Percentiles rank a stretch among this genome's conserved stretches.
phyloP scores from a whole-genome alignment of 2,888 invertebrate genomes.

The Eubasilissa splendida region DNA sequence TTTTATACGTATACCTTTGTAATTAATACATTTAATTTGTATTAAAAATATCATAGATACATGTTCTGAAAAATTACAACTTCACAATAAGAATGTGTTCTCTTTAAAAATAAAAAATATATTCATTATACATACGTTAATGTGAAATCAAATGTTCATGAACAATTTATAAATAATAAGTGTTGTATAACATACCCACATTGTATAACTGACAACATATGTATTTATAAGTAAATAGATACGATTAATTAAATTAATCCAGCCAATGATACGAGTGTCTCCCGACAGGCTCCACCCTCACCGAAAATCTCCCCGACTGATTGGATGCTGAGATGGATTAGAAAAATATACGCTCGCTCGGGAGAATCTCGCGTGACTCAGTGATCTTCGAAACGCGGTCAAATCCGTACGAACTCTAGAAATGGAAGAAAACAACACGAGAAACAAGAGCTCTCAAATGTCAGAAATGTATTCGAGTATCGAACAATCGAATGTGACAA shows the following conservation, averaged over 20 bases:
- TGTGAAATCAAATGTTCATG: neutral
- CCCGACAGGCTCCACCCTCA: slow-evolving; percentile 47
- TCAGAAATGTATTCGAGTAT: slow-evolving; percentile 33
- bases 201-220: neutral
- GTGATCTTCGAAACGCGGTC: slow-evolving; percentile 29
- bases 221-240: neutral
- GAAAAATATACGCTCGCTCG: slow-evolving; percentile 20
- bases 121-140: no score
- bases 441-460: neutral
- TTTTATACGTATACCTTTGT: no score
- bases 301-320: slow-evolving; percentile 28
- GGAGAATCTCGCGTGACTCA: slow-evolving; percentile 5
- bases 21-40: no score
- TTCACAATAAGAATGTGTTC: no score
- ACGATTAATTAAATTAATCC: slow-evolving; percentile 25
- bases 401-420: neutral
- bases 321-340: slow-evolving; percentile 39
- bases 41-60: no score
- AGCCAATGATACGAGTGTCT: slow-evolving; percentile 43
- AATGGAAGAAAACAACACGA: neutral
- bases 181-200: neutral
- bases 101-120: no score
- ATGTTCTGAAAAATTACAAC: no score
- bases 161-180: neutral
- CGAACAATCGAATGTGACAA: slow-evolving; percentile 17